Base-by-base conservation (phyloP, 2,797 vertebrate species). In the Picus viridis region DNA sequence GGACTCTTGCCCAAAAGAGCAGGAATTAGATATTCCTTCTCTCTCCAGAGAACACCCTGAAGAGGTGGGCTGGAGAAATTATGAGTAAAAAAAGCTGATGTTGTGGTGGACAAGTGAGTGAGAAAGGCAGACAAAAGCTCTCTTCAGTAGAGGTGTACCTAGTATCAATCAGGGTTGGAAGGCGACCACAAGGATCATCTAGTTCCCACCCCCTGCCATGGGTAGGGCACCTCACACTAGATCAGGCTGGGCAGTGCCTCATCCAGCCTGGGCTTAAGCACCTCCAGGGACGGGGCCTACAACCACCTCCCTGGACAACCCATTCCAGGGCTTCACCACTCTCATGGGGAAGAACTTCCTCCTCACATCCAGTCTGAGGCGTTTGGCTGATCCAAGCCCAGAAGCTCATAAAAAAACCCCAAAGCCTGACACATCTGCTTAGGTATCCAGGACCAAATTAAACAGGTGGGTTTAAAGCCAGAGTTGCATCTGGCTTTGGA, bases 371-470 rank as follows among this genome's bases (percentile, higher is more conserved):
- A 39, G 10, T 39, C 36, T 39, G 53, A 69, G 12, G 6, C 11
- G 2, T 69, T 79, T 69, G 58, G 36, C 47, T 84, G 5, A 8
- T 69, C 77, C 68, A 89, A 89, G 45, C 54, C 58, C 77, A 88
- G 67, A 86, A 93, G 58, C 53, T 75, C 17, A 53, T 54, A 89
- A 88, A 68, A 30, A 6, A 47, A 24, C 32, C 53, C 41, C 34
- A 78, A 87, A 4, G 39, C 27, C 30, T 59, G 56, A 43, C 84
- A 87, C 76, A 75, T 8, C 47, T 89, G 47, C 39, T 70, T 41
- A 78, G 64, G 39, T 36, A 81, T 45, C 63, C 53, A 72, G 63
- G 45, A 82, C 70, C 63, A 88, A 83, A 81, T 86, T 63, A 83
- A 75, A 56, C 8, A 67, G 29, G 18, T 26, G 68, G 7, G 30